A percentile compares a stretch with the other conserved stretches of the same genome.
Conservation (phyloP, 2,797 vertebrate species). For the Tenualosa thibaudeaui region DNA sequence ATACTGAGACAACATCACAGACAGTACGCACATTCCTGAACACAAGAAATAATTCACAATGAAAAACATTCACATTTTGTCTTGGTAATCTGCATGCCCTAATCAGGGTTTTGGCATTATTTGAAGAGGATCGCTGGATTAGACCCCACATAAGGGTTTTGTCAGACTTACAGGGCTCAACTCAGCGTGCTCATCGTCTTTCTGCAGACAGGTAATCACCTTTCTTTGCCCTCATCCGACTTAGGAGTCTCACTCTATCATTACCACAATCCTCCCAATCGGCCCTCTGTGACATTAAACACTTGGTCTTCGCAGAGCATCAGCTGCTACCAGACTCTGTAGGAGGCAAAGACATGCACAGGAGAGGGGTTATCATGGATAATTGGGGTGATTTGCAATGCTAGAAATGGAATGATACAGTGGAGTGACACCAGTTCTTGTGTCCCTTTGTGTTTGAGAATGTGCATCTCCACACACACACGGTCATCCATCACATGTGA, state of each 20-base stretch:
- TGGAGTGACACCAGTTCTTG: not conserved
- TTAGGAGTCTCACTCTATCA: conserved; percentile 63
- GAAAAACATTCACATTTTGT: not conserved
- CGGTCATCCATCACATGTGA: not conserved
- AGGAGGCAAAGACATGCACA: not conserved
- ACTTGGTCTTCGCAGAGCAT: conserved; percentile 67
- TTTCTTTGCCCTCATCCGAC: conserved; percentile 67
- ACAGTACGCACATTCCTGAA: not conserved
- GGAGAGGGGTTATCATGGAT: not conserved
- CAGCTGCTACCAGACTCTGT: conserved; percentile 10
- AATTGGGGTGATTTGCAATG: not conserved
- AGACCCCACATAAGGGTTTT: conserved; percentile 67
- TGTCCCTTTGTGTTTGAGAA: not conserved
- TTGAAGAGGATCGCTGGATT: conserved; percentile 65
- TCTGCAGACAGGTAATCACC: conserved; percentile 71
- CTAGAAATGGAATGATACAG: conserved; percentile 14
- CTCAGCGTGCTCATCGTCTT: conserved; percentile 72
- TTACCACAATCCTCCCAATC: conserved; percentile 49
- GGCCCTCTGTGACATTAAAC: conserved; percentile 69
- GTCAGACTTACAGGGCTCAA: conserved; percentile 72
- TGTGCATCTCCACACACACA: not conserved
- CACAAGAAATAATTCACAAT: not conserved
- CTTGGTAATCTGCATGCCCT: conserved; percentile 35
- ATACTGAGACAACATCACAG: not conserved
- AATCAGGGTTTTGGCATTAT: conserved; percentile 70